phyloP scores from a whole-genome alignment of 2,797 vertebrate species.

The Kryptolebias ocellatus region DNA sequence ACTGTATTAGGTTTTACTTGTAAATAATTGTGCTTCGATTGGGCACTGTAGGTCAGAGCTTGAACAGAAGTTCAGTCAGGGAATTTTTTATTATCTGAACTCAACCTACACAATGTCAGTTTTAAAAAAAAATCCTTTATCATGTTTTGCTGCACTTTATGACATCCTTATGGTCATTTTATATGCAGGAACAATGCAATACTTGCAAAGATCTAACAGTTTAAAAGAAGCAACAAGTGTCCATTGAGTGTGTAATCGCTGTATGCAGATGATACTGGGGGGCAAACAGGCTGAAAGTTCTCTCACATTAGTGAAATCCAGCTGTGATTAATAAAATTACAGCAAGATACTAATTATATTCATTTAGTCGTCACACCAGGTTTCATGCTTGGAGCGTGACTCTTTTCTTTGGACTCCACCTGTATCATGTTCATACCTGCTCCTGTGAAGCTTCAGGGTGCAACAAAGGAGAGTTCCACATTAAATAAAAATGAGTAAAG shows the following conservation, averaged over 20 bases:
- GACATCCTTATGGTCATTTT: background rate
- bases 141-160: background rate
- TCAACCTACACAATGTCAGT: background rate
- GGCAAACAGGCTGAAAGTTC: background rate
- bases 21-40: too few species aligned
- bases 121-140: background rate
- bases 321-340: conserved; percentile 53
- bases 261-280: background rate
- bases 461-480: conserved; percentile 82
- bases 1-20: too few species aligned
- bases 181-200: background rate
- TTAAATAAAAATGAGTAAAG: conserved; percentile 83
- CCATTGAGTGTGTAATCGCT: background rate
- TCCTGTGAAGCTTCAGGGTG: conserved; percentile 68
- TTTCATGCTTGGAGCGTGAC: conserved; percentile 53
- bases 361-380: conserved; percentile 73
- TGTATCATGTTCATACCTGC: conserved; percentile 63
- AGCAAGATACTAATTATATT: conserved; percentile 61
- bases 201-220: background rate
- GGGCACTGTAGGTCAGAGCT: too few species aligned
- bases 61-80: too few species aligned
- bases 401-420: conserved; percentile 68
- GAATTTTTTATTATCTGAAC: background rate
- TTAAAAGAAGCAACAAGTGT: background rate
- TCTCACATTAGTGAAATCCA: conserved; percentile 32